These are phyloP conservation scores for Hemistola chrysoprasaria DNA, from an alignment of 2,888 invertebrate genomes.

Conservation along the genomic window DNA sequence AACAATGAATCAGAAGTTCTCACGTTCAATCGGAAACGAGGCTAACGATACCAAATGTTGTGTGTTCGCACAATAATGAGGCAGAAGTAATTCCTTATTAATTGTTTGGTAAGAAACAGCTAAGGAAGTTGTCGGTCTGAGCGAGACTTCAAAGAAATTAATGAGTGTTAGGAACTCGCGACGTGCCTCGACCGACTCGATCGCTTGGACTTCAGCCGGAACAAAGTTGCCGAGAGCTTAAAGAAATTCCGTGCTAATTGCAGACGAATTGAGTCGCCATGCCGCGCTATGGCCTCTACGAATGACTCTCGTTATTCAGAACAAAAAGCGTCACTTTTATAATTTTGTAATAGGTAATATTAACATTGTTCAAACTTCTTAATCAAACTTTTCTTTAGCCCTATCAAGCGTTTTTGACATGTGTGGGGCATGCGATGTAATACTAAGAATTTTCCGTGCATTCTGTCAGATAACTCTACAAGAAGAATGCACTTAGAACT, in stretches of 20 bases:
- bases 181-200: slow-evolving; percentile 72
- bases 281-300: slow-evolving; percentile 49
- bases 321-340: too few relatives aligned
- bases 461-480: too few relatives aligned
- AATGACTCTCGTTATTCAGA: slow-evolving; percentile 54
- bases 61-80: slow-evolving; percentile 61
- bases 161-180: slow-evolving; percentile 78
- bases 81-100: slow-evolving; percentile 72
- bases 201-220: slow-evolving; percentile 81
- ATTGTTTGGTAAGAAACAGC: slow-evolving; percentile 69
- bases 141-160: slow-evolving; percentile 78
- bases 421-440: too few relatives aligned
- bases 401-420: too few relatives aligned
- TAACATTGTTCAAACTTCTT: too few relatives aligned
- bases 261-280: slow-evolving; percentile 38
- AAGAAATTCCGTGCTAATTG: slow-evolving; percentile 71
- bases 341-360: too few relatives aligned
- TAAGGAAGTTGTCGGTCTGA: slow-evolving; percentile 65
- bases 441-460: too few relatives aligned
- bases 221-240: slow-evolving; percentile 70
- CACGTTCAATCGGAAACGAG: slow-evolving; percentile 49
- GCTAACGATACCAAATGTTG: slow-evolving; percentile 48
- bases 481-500: too few relatives aligned
- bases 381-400: too few relatives aligned
- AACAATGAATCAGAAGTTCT: slow-evolving; percentile 48